phyloP scores from a whole-genome alignment of 2,113 vertebrate genomes.

The Scomber japonicus region DNA sequence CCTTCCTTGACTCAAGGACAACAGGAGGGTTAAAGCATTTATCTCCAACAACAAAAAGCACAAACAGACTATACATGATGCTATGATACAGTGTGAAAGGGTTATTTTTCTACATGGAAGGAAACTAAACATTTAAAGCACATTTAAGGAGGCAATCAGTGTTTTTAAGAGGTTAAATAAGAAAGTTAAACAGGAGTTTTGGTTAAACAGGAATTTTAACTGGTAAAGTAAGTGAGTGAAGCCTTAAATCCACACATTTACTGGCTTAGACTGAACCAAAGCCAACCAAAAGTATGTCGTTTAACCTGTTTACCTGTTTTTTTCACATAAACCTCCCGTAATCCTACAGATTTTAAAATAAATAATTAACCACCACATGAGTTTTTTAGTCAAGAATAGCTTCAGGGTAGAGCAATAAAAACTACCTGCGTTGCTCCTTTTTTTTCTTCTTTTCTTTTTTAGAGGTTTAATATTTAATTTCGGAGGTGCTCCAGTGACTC shows the following conservation, averaged over 20 bases:
- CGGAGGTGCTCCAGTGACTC: too few species aligned
- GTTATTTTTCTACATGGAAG: too few species aligned
- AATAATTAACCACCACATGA: not conserved
- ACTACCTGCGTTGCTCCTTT: not conserved
- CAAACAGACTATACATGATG: too few species aligned
- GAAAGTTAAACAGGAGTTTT: too few species aligned
- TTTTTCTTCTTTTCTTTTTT: not conserved
- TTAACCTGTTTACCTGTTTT: not conserved
- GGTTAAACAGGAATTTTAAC: too few species aligned
- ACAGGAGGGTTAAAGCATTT: too few species aligned
- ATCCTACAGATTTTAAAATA: slow-evolving; percentile 3
- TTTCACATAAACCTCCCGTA: slow-evolving; percentile 4
- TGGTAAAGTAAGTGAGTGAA: not conserved
- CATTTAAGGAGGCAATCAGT: too few species aligned
- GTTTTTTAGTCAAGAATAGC: slow-evolving; percentile 10
- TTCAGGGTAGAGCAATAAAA: not conserved
- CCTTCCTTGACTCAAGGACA: too few species aligned
- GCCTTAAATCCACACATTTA: not conserved
- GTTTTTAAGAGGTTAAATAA: too few species aligned
- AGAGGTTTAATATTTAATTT: not conserved
- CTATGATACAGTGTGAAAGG: too few species aligned
- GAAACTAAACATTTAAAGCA: too few species aligned
- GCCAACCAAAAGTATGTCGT: not conserved
- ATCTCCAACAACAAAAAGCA: too few species aligned
- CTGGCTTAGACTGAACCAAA: slow-evolving; percentile 3